phyloP scores from a whole-genome alignment of 53 echinoderm and acorn worm species.

The Crossaster papposus region DNA sequence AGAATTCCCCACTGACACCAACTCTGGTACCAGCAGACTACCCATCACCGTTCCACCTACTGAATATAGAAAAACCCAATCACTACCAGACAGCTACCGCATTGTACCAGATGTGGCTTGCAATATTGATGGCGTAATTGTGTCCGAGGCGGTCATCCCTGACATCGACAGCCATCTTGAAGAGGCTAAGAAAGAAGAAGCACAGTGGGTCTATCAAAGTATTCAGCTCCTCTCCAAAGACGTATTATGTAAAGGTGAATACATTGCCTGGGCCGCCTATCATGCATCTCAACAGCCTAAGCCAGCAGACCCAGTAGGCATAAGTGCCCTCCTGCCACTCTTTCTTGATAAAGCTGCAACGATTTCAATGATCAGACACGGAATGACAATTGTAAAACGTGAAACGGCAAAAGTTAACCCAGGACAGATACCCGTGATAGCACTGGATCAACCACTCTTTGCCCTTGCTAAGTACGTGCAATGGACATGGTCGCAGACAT shows the following conservation, averaged over 20 bases:
- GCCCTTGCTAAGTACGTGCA: slow-evolving; percentile 37
- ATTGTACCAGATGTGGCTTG: background rate
- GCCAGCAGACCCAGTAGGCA: slow-evolving; percentile 12
- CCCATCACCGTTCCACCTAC: background rate
- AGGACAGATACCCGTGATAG: slow-evolving; percentile 39
- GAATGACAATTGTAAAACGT: slow-evolving; percentile 48
- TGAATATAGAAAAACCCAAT: background rate
- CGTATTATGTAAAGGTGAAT: background rate
- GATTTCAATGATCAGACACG: slow-evolving; percentile 51
- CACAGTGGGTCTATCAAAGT: background rate
- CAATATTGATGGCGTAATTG: background rate
- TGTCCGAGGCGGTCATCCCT: background rate
- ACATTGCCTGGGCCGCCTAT: slow-evolving; percentile 47
- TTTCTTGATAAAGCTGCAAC: slow-evolving; percentile 14
- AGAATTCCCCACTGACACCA: slow-evolving; percentile 34
- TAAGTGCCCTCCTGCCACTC: slow-evolving; percentile 18
- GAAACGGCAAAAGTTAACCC: slow-evolving; percentile 20
- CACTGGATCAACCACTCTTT: slow-evolving; percentile 51
- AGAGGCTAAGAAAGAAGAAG: background rate
- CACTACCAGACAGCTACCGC: slow-evolving; percentile 36
- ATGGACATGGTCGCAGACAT: background rate
- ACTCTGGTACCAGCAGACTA: slow-evolving; percentile 1
- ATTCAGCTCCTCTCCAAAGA: too few species aligned
- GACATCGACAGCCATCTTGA: background rate
- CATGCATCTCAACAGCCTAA: slow-evolving; percentile 30